A percentile compares a stretch with the other conserved stretches of the same genome.
These are phyloP conservation scores for Xylota sylvarum DNA, from an alignment of 2,888 invertebrate species.

Conservation along the genomic window DNA sequence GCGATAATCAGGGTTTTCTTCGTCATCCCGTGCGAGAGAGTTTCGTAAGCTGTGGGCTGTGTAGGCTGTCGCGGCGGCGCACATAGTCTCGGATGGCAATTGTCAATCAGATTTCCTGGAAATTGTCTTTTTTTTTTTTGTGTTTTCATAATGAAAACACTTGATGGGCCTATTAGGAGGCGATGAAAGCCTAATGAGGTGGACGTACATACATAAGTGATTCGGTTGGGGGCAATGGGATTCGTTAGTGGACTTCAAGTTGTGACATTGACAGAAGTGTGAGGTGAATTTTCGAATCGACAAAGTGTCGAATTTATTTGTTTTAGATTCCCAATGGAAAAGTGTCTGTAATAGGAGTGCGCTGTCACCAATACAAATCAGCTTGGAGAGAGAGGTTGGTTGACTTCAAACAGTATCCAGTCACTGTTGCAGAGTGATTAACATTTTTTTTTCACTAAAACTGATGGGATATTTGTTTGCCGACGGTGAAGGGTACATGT, in stretches of 20 bases:
- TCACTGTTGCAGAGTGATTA: too few relatives aligned
- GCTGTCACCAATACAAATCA: not conserved
- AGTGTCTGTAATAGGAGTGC: constrained; percentile 13
- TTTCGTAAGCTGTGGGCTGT: constrained; percentile 23
- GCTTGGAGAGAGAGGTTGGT: not conserved
- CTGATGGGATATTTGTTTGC: too few relatives aligned
- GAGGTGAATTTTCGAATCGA: constrained; percentile 49
- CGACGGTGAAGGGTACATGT: too few relatives aligned
- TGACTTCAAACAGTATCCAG: too few relatives aligned
- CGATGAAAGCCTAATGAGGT: constrained; percentile 63
- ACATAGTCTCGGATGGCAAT: constrained; percentile 48
- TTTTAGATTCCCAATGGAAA: constrained; percentile 1
- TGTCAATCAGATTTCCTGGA: constrained; percentile 75
- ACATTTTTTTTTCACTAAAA: too few relatives aligned
- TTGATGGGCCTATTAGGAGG: constrained; percentile 70
- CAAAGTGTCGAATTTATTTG: constrained; percentile 52
- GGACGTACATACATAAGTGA: constrained; percentile 34
- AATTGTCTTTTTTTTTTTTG: constrained; percentile 10
- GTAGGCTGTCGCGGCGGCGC: constrained; percentile 11
- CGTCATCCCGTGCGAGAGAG: constrained; percentile 8
- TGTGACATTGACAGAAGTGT: constrained; percentile 39
- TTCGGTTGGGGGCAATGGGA: constrained; percentile 51
- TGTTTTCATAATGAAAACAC: constrained; percentile 65
- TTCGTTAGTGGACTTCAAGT: constrained; percentile 41
- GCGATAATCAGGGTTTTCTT: constrained; percentile 72